phyloP scores from a whole-genome alignment of 2,888 invertebrate genomes.

The Glaucopsyche alexis region DNA sequence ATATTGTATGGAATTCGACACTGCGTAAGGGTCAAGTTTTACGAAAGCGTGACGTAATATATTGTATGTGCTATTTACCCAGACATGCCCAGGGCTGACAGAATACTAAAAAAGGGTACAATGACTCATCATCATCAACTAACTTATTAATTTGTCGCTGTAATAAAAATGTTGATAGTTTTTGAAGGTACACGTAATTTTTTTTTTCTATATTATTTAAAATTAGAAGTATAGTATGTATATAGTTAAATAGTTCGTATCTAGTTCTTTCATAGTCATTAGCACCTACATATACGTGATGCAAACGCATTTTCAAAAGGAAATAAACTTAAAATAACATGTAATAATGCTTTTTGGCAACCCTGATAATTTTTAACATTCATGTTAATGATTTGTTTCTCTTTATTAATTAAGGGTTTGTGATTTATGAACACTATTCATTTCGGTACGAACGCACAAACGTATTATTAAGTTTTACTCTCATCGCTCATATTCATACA shows the following conservation, averaged over 20 bases:
- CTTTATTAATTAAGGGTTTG: slow-evolving; percentile 13
- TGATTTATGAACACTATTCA: not conserved
- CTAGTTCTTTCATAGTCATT: too few relatives aligned
- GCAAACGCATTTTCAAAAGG: not conserved
- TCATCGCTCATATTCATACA: not conserved
- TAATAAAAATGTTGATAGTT: too few relatives aligned
- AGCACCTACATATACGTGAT: too few relatives aligned
- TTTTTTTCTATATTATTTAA: too few relatives aligned
- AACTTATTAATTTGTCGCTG: too few relatives aligned
- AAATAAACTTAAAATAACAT: not conserved
- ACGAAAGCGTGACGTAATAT: slow-evolving; percentile 27
- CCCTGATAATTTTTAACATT: not conserved
- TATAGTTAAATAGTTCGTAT: too few relatives aligned
- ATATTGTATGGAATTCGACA: slow-evolving; percentile 41
- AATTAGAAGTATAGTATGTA: too few relatives aligned
- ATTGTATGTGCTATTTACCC: slow-evolving; percentile 5
- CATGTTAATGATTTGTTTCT: slow-evolving; percentile 18
- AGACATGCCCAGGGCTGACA: slow-evolving; percentile 6
- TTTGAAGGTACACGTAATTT: too few relatives aligned
- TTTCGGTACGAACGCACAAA: not conserved
- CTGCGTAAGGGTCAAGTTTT: slow-evolving; percentile 53
- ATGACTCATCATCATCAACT: too few relatives aligned
- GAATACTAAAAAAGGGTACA: not conserved
- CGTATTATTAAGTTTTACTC: slow-evolving; percentile 15
- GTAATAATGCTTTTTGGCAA: not conserved